Percentiles rank a stretch among this genome's conserved stretches.
These are phyloP conservation scores for Deilephila porcellus DNA, from an alignment of 2,888 invertebrate genomes.

Conservation along the genomic window DNA sequence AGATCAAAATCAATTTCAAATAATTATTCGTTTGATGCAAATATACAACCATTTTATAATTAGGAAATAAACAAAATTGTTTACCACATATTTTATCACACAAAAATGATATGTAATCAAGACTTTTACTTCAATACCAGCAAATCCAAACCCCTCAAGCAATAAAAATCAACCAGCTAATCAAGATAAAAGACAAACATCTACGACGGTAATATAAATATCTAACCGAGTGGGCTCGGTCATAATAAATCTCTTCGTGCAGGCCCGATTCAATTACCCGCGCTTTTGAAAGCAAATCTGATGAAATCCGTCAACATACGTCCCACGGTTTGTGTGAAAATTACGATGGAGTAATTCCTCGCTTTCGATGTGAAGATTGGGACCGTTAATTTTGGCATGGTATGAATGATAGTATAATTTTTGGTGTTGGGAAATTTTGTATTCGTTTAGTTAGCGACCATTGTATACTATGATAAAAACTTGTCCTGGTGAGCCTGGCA, in stretches of 20 bases:
- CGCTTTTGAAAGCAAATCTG: conserved; percentile 40
- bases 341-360: neutral
- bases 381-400: conserved; percentile 6
- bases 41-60: too few relatives aligned
- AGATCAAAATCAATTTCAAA: too few relatives aligned
- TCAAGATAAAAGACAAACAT: conserved; percentile 4
- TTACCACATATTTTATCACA: neutral
- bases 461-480: too few relatives aligned
- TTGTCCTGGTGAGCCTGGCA: too few relatives aligned
- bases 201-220: conserved; percentile 20
- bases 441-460: too few relatives aligned
- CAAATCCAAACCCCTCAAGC: neutral
- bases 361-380: neutral
- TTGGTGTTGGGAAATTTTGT: too few relatives aligned
- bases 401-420: neutral
- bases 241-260: conserved; percentile 41
- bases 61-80: too few relatives aligned
- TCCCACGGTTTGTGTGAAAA: neutral
- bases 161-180: conserved; percentile 15
- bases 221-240: neutral
- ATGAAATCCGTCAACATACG: conserved; percentile 35
- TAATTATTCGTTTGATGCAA: too few relatives aligned
- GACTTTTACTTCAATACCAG: too few relatives aligned
- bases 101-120: neutral
- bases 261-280: conserved; percentile 44